Evolutionary conservation across 2,113 vertebrate species (phyloP).

Genomic region (Acrocephalus arundinaceus): DNA sequence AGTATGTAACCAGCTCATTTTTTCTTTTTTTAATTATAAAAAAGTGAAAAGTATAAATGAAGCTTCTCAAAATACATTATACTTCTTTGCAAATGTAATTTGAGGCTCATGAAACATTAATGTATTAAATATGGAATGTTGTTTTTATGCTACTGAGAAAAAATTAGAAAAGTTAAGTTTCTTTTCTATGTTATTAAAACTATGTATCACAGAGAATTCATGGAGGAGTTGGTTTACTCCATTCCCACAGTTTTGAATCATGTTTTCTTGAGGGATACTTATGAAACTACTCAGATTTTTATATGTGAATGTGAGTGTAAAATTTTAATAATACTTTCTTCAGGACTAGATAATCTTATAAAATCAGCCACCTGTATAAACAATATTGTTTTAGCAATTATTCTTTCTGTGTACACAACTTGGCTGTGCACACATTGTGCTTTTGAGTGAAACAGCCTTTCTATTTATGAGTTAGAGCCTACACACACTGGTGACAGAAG

Average conservation of each 20-base stretch:
- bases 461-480: not conserved
- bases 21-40: slow-evolving; percentile 52
- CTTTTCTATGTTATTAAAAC: slow-evolving; percentile 34
- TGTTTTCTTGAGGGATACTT: not conserved
- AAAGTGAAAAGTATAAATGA: slow-evolving; percentile 43
- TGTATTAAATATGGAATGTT: slow-evolving; percentile 30
- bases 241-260: not conserved
- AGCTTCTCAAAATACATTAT: slow-evolving; percentile 39
- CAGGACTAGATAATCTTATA: not conserved
- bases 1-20: not conserved
- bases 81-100: slow-evolving; percentile 48
- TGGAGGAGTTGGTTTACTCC: not conserved
- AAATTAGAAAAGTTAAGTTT: slow-evolving; percentile 6
- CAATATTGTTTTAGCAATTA: not conserved
- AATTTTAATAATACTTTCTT: not conserved
- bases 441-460: not conserved
- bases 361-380: not conserved
- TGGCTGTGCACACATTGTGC: not conserved
- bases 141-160: slow-evolving; percentile 13
- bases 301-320: not conserved
- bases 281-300: not conserved
- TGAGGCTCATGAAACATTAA: slow-evolving; percentile 58
- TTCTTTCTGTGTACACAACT: not conserved
- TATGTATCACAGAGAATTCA: slow-evolving; percentile 7
- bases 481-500: not conserved